These are phyloP conservation scores for Drosophila antonietae DNA, from an alignment of 2,888 invertebrate species.

Conservation along the genomic window DNA sequence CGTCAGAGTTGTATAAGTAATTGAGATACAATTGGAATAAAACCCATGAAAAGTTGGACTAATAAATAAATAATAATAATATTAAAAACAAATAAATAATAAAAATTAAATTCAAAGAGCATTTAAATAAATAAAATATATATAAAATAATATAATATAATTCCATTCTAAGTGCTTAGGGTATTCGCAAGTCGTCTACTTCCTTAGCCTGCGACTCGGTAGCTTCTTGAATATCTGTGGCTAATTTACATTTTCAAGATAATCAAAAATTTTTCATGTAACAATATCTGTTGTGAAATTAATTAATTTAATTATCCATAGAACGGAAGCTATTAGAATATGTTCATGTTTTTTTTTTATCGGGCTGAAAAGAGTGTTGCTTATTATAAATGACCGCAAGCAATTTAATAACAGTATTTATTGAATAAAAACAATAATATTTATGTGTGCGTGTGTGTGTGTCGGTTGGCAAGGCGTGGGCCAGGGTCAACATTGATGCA, in stretches of 20 bases:
- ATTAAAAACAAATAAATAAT: no score
- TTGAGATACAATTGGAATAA: no score
- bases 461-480: neutral
- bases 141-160: no score
- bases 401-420: slow-evolving; percentile 5
- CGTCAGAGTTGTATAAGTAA: no score
- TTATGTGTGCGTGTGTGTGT: no score
- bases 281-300: slow-evolving; percentile 3
- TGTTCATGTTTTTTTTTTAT: neutral
- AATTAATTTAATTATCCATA: slow-evolving; percentile 5
- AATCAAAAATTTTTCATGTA: neutral
- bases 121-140: no score
- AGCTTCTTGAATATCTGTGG: neutral
- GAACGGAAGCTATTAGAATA: neutral
- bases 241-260: neutral
- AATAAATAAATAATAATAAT: no score
- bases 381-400: slow-evolving; percentile 2
- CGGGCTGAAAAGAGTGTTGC: neutral
- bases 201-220: neutral
- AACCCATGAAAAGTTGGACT: no score
- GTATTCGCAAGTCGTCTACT: neutral
- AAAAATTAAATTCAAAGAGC: no score
- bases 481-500: neutral
- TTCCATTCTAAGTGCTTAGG: neutral
- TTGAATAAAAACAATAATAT: slow-evolving; percentile 1